These are phyloP conservation scores for Hydrocynus forskahlii DNA, from an alignment of 2,797 vertebrate genomes.

Conservation along the genomic window DNA sequence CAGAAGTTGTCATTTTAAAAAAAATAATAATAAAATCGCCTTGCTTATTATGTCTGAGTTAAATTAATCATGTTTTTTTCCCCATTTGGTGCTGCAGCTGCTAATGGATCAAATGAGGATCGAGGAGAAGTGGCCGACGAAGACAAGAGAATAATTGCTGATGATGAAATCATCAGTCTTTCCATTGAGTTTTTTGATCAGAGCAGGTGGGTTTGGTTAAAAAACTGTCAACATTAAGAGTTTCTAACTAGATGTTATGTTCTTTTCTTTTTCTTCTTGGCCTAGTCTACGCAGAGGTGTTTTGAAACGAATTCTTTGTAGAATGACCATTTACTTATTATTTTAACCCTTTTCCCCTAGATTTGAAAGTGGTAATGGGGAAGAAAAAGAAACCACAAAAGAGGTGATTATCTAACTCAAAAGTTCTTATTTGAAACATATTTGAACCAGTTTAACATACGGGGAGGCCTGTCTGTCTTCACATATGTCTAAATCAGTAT, in stretches of 20 bases:
- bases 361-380: slow-evolving; percentile 79
- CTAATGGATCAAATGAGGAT: slow-evolving; percentile 91
- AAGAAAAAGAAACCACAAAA: slow-evolving; percentile 84
- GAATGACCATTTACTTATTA: neutral
- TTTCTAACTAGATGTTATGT: neutral
- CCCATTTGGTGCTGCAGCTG: slow-evolving; percentile 67
- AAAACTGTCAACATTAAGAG: neutral
- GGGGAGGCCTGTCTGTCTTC: neutral
- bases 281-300: neutral
- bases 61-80: slow-evolving; percentile 8
- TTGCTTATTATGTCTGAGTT: neutral
- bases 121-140: slow-evolving; percentile 95
- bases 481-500: neutral
- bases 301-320: neutral
- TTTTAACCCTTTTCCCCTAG: slow-evolving; percentile 61
- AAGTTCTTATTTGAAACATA: neutral
- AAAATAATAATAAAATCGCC: neutral
- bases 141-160: slow-evolving; percentile 98
- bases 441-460: neutral
- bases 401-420: slow-evolving; percentile 75
- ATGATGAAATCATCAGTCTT: slow-evolving; percentile 99
- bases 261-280: too few relatives aligned
- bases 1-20: neutral
- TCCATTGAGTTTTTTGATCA: slow-evolving; percentile 99
- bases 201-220: slow-evolving; percentile 83